phyloP scores from a whole-genome alignment of 1,140 invertebrate genomes.

The Macrostomum lignano region DNA sequence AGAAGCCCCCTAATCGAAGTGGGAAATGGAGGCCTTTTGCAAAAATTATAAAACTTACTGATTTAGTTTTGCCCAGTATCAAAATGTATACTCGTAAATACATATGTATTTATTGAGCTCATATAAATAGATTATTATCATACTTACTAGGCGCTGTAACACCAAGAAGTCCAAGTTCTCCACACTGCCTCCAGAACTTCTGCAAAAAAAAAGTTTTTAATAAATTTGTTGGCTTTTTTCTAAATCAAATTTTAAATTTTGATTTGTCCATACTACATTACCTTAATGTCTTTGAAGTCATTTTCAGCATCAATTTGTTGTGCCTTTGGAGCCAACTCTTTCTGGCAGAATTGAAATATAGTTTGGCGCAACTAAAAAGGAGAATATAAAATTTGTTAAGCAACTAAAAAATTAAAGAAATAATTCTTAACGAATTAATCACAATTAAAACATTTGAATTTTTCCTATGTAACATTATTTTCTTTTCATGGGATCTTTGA shows the following conservation, averaged over 20 bases:
- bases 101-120: conserved; percentile 6
- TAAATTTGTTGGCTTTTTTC: conserved; percentile 5
- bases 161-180: conserved; percentile 57
- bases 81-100: background rate
- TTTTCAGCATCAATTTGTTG: conserved; percentile 63
- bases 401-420: too few species aligned
- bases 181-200: conserved; percentile 66
- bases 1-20: background rate
- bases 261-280: conserved; percentile 21
- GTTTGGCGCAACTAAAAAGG: conserved; percentile 54
- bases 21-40: background rate
- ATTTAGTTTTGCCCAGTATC: conserved; percentile 3
- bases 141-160: conserved; percentile 44
- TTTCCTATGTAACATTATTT: too few species aligned
- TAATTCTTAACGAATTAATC: too few species aligned
- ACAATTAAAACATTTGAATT: too few species aligned
- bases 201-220: conserved; percentile 25
- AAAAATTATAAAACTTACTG: background rate
- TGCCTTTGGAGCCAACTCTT: conserved; percentile 69
- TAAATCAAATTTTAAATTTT: background rate
- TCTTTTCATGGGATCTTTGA: too few species aligned
- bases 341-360: conserved; percentile 69
- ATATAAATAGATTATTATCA: conserved; percentile 1
- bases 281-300: conserved; percentile 41
- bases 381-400: too few species aligned